Conservation (phyloP, 1,140 invertebrate genomes). For the Zaprionus lachaisei region DNA sequence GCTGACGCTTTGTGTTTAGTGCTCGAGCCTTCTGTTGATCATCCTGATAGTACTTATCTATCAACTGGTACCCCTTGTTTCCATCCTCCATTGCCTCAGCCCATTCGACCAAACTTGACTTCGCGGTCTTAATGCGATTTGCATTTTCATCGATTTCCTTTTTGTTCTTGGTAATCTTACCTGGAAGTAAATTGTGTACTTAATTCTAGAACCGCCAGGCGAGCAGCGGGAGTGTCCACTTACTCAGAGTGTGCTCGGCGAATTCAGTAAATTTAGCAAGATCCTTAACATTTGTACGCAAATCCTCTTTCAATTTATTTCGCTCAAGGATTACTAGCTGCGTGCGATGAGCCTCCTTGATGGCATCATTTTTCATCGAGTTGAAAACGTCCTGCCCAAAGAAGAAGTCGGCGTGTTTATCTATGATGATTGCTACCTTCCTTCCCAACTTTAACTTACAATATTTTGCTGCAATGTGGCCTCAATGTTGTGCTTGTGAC, state of each 20-base stretch:
- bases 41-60: constrained; percentile 86
- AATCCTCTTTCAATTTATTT: constrained; percentile 84
- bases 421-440: not conserved
- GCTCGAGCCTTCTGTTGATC: constrained; percentile 86
- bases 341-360: constrained; percentile 86
- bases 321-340: constrained; percentile 84
- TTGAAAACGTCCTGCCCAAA: constrained; percentile 85
- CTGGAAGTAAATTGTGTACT: constrained; percentile 19
- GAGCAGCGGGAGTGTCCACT: not conserved
- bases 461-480: constrained; percentile 85
- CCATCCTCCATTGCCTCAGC: constrained; percentile 86
- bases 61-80: constrained; percentile 86
- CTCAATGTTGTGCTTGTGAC: constrained; percentile 84
- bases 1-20: constrained; percentile 84
- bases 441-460: constrained; percentile 60
- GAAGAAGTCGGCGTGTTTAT: not conserved
- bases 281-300: constrained; percentile 61
- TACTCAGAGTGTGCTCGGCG: constrained; percentile 56
- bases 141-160: constrained; percentile 86
- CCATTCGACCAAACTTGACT: constrained; percentile 86
- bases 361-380: constrained; percentile 86
- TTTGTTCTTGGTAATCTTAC: constrained; percentile 69
- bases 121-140: constrained; percentile 86
- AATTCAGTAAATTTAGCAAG: constrained; percentile 62
- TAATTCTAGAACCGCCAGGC: too few species aligned